Base-by-base conservation (phyloP, 2,888 invertebrate genomes). In the Cheilosia vulpina region DNA sequence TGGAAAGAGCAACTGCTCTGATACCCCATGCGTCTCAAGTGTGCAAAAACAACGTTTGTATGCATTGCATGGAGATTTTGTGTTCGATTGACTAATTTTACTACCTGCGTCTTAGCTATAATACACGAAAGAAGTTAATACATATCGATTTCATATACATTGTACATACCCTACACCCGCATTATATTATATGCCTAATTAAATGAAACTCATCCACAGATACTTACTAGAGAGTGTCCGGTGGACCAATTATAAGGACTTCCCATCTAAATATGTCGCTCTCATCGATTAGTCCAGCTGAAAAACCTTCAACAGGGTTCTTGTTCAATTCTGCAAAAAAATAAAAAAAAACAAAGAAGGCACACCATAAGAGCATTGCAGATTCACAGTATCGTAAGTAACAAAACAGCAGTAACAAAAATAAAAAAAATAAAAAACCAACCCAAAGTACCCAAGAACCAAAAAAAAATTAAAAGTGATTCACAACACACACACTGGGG, bases 201-300 rank as follows among this genome's bases (percentile, higher is more conserved):
- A 3, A 41, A 24, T 27, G 24, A 50, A 21, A 50, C 34, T 47
- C 19, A 62, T 53, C 4, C 19, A 63, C 13, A 68, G 92, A 95
- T 92, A 95, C 98, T 96, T 94, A 99, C 98, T 98, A 99, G 90
- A 98, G 94, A 88, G 99, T 99, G 93, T 99, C 99, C 92, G 99
- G 98, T 92, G 99, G 99, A 90, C 99, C 99, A 93, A 99, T 99
- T 93, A 99, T 99, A 90, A 99, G 96, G 90, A 99, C 99, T 95
- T 99, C 99, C 99, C 99, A 99, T 94, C 97, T 96, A 94, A 98
- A 99, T 93, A 99, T 98, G 94, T 99, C 99, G 95, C 98, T 97
- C 94, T 99, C 99, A 94, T 99, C 99, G 93, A 99, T 98, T 90
- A 99, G 95, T 90, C 99, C 99, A 93, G 99, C 99, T 93, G 99